These are phyloP conservation scores for Saccopteryx leptura DNA, from an alignment of 2,113 vertebrate genomes.

Conservation along the genomic window DNA sequence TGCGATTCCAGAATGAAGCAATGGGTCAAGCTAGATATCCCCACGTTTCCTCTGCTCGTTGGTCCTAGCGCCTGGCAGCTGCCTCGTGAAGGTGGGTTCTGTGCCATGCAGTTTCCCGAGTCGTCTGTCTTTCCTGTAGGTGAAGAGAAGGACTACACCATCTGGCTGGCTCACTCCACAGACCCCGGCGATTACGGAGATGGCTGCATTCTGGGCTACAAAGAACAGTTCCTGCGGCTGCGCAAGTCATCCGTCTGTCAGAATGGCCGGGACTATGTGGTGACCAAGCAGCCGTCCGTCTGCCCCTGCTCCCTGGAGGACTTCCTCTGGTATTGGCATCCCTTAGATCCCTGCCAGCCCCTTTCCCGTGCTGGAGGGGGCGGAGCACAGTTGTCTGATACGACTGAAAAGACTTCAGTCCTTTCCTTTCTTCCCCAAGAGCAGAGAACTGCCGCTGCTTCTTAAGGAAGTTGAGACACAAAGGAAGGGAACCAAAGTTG, in stretches of 20 bases:
- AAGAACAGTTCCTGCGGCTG: slow-evolving; percentile 93
- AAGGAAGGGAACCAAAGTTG: neutral
- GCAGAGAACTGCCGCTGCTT: neutral
- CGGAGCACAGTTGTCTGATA: neutral
- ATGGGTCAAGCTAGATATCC: neutral
- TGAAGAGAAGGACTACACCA: slow-evolving; percentile 92
- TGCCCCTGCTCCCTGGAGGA: slow-evolving; percentile 94
- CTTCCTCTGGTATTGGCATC: slow-evolving; percentile 92
- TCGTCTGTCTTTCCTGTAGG: slow-evolving; percentile 85
- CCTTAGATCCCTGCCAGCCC: neutral
- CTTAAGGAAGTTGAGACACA: slow-evolving; percentile 15
- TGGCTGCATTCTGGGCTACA: slow-evolving; percentile 96
- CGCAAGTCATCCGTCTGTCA: slow-evolving; percentile 94
- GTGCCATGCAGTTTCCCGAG: neutral
- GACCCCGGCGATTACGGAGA: slow-evolving; percentile 90
- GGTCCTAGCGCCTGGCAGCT: slow-evolving; percentile 4
- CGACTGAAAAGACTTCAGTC: neutral
- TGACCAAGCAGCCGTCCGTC: slow-evolving; percentile 90
- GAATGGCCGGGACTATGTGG: slow-evolving; percentile 93
- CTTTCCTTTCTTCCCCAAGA: neutral
- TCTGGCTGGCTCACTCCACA: slow-evolving; percentile 96
- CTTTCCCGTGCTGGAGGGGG: neutral
- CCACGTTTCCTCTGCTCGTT: neutral
- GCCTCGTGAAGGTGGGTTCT: neutral
- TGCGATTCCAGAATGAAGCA: neutral